Evolutionary conservation across 2,797 vertebrate species (phyloP).

Genomic region (Oreochromis mossambicus): DNA sequence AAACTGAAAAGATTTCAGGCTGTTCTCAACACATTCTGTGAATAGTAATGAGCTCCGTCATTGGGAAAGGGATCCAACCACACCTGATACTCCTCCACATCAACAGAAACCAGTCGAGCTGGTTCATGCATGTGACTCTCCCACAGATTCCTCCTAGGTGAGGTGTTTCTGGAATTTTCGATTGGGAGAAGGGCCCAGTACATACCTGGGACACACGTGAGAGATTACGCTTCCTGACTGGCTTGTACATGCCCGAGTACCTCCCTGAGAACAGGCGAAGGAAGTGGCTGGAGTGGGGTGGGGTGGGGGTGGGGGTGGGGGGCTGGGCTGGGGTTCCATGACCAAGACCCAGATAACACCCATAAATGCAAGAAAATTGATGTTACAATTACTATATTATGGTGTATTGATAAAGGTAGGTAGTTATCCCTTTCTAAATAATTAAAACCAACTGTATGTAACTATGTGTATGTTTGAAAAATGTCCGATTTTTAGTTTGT

Average conservation of each 20-base stretch:
- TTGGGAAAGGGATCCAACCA: neutral
- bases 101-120: neutral
- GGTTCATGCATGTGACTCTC: neutral
- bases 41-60: neutral
- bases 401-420: neutral
- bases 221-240: neutral
- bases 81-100: neutral
- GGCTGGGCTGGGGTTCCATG: neutral
- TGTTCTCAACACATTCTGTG: neutral
- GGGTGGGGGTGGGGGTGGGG: too few relatives aligned
- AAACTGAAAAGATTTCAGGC: neutral
- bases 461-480: neutral
- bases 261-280: neutral
- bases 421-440: accelerated
- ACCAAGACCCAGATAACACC: neutral
- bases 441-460: neutral
- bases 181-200: neutral
- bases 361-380: neutral
- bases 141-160: neutral
- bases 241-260: neutral
- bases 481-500: neutral
- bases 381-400: neutral
- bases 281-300: too few relatives aligned
- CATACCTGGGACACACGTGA: neutral
- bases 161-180: neutral